Percentiles rank a stretch among this genome's conserved stretches.
phyloP scores from a whole-genome alignment of 2,888 invertebrate species.

The Pristionchus maxplancki region DNA sequence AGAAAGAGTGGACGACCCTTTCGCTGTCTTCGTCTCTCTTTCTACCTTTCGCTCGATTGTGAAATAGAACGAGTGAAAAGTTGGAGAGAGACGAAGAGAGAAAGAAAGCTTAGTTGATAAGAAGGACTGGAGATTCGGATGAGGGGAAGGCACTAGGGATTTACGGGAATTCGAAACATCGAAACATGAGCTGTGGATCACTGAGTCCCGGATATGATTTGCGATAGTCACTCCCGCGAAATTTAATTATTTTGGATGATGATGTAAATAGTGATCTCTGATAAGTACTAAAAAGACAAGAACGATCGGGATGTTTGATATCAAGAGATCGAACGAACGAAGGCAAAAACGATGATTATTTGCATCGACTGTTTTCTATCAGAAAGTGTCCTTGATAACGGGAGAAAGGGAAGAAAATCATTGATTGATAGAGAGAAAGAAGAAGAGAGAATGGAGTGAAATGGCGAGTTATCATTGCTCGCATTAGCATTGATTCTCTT shows the following conservation, averaged over 20 bases:
- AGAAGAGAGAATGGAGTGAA: neutral
- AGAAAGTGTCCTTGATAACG: slow-evolving; percentile 17
- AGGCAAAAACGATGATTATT: neutral
- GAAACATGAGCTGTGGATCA: neutral
- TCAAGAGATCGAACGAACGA: neutral
- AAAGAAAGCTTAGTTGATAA: slow-evolving; percentile 37
- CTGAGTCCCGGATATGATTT: too few species aligned
- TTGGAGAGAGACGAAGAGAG: slow-evolving; percentile 22
- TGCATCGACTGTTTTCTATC: neutral
- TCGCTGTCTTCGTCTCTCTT: neutral
- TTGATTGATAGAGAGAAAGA: slow-evolving; percentile 3
- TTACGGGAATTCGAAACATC: neutral
- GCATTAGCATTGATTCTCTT: slow-evolving; percentile 2
- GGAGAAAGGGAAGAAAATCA: neutral
- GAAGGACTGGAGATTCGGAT: neutral
- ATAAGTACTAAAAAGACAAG: neutral
- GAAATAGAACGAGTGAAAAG: slow-evolving; percentile 34
- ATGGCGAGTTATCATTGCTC: slow-evolving; percentile 21
- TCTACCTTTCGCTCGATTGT: slow-evolving; percentile 7
- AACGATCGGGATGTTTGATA: neutral
- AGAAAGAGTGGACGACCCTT: neutral
- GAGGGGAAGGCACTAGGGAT: neutral
- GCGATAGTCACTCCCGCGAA: neutral
- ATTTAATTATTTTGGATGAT: neutral
- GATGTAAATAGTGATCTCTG: neutral